Conservation (phyloP, 64 coral and sea anemone species). For the Montipora foliosa region DNA sequence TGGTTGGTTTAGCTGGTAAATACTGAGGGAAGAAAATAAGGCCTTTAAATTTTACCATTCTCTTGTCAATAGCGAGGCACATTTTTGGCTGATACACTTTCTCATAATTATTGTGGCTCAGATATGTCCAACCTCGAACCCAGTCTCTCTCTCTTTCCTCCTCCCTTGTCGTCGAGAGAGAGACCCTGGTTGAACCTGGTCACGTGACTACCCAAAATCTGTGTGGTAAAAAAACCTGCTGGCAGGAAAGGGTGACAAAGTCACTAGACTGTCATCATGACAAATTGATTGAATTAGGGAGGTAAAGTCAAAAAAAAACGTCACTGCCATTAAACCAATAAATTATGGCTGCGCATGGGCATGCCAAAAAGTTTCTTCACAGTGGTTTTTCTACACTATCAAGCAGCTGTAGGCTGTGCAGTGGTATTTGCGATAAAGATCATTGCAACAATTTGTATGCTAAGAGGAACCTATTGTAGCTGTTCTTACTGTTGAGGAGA, state of each 20-base stretch:
- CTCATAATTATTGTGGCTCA: neutral
- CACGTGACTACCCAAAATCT: too few species aligned
- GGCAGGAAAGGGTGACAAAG: too few species aligned
- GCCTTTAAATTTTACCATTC: constrained; percentile 75
- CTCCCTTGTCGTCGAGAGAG: too few species aligned
- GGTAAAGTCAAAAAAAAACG: neutral
- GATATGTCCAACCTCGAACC: too few species aligned
- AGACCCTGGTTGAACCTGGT: too few species aligned
- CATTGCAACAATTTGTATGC: neutral
- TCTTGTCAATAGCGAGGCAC: constrained; percentile 62
- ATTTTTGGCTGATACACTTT: constrained; percentile 74
- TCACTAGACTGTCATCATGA: too few species aligned
- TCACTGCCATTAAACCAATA: too few species aligned
- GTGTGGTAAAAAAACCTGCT: too few species aligned
- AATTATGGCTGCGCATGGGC: neutral
- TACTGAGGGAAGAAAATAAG: constrained; percentile 65
- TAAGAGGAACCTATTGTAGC: neutral
- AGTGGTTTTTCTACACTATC: neutral
- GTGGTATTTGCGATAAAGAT: neutral
- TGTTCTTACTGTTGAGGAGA: neutral
- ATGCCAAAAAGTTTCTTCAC: neutral
- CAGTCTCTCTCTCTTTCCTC: too few species aligned
- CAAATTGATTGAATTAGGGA: too few species aligned
- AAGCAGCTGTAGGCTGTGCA: neutral
- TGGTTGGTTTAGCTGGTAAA: constrained; percentile 64